phyloP scores from a whole-genome alignment of 2,113 vertebrate species.

The Antigone vipio region DNA sequence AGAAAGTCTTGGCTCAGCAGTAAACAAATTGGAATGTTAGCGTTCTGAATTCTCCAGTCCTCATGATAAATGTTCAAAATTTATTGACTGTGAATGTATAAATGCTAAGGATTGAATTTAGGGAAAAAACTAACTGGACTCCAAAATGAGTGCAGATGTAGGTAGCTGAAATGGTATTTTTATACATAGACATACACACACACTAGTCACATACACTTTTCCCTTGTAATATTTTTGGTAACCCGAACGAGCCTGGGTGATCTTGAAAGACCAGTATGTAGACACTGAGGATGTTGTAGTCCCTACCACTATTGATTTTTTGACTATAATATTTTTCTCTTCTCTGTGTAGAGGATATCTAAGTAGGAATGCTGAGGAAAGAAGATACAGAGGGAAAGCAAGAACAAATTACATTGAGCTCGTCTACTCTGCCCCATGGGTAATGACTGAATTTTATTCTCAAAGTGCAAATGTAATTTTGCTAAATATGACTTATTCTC shows the following conservation, averaged over 20 bases:
- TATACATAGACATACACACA: not conserved
- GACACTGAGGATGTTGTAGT: not conserved
- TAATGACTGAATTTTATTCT: not conserved
- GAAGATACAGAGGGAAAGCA: not conserved
- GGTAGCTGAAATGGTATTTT: not conserved
- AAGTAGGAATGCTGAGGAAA: not conserved
- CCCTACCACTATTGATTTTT: not conserved
- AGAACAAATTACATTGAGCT: not conserved
- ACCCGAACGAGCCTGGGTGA: not conserved
- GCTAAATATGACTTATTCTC: not conserved
- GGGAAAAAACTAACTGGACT: not conserved
- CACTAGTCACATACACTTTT: not conserved
- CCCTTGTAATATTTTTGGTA: not conserved
- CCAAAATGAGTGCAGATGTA: not conserved
- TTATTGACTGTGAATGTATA: not conserved
- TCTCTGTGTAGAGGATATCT: not conserved
- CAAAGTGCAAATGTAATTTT: not conserved
- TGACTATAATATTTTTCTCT: not conserved
- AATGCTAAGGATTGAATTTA: not conserved
- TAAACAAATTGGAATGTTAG: not conserved
- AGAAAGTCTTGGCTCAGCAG: conserved; percentile 8
- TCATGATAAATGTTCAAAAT: not conserved
- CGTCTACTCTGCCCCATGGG: not conserved
- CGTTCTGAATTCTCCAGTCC: not conserved
- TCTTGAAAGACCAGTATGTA: not conserved